phyloP scores from a whole-genome alignment of 2,888 invertebrate genomes.

The Acanthosepion lycidas region DNA sequence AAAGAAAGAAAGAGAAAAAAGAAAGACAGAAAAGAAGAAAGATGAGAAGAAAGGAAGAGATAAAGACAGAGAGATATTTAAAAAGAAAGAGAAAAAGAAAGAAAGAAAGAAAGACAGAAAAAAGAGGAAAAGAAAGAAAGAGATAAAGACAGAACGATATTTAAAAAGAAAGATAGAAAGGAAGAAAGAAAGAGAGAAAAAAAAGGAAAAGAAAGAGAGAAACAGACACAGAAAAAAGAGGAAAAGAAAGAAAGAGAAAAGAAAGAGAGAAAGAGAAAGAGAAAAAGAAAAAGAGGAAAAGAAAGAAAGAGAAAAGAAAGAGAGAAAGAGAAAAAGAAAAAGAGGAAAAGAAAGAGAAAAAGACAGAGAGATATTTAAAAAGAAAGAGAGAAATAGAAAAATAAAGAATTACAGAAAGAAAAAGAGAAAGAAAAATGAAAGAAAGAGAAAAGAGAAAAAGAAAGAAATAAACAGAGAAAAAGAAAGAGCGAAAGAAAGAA shows the following conservation, averaged over 20 bases:
- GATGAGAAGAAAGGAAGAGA: too few relatives aligned
- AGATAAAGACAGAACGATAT: not conserved
- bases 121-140: not conserved
- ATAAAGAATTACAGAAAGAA: not conserved
- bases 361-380: too few relatives aligned
- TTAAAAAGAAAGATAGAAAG: not conserved
- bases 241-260: not conserved
- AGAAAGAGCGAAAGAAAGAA: not conserved
- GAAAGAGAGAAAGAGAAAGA: not conserved
- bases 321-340: too few relatives aligned
- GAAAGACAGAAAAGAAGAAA: too few relatives aligned
- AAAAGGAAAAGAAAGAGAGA: too few relatives aligned
- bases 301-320: too few relatives aligned
- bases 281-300: not conserved
- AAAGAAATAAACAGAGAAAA: not conserved
- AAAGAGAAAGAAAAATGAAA: not conserved
- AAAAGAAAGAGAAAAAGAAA: too few relatives aligned
- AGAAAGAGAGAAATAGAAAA: not conserved
- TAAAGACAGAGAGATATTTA: too few relatives aligned
- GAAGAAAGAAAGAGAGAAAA: accelerated
- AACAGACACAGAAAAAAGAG: not conserved
- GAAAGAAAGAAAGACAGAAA: too few relatives aligned
- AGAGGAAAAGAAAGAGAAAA: not conserved
- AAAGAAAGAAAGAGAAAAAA: too few relatives aligned
- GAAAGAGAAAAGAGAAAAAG: not conserved